Evolutionary conservation across 2,113 vertebrate species (phyloP).

Genomic region (Gasterosteus aculeatus): DNA sequence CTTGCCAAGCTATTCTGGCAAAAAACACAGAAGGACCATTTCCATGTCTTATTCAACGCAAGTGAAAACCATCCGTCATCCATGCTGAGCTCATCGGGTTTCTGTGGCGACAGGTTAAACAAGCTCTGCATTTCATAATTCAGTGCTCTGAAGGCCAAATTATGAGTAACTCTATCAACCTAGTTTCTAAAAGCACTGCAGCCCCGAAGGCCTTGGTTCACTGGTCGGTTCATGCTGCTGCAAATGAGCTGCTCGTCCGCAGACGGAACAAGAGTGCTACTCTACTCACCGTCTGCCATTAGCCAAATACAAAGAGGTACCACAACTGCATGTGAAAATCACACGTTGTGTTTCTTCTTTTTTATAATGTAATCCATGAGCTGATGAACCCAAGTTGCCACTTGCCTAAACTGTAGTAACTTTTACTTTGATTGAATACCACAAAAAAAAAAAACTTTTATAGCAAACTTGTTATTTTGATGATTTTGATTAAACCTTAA

Average conservation of each 20-base stretch:
- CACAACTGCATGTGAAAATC: background rate
- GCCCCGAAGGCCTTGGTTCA: slow-evolving; percentile 49
- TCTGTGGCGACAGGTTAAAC: slow-evolving; percentile 33
- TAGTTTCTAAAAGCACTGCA: slow-evolving; percentile 59
- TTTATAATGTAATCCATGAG: background rate
- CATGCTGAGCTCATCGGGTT: background rate
- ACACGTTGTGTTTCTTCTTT: background rate
- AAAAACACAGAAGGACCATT: slow-evolving; percentile 27
- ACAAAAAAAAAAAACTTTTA: background rate
- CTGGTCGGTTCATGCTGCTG: slow-evolving; percentile 32
- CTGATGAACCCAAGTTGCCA: background rate
- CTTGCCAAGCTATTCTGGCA: slow-evolving; percentile 25
- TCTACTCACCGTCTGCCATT: slow-evolving; percentile 25
- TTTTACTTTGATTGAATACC: background rate
- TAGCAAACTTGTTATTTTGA: background rate
- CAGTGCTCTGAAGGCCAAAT: slow-evolving; percentile 45
- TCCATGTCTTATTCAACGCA: slow-evolving; percentile 22
- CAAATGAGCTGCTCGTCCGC: slow-evolving; percentile 31
- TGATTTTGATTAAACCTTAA: background rate
- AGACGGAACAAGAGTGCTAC: slow-evolving; percentile 9
- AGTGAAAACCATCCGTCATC: slow-evolving; percentile 26
- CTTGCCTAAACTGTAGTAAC: background rate
- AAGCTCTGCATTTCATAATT: slow-evolving; percentile 47
- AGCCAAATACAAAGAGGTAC: slow-evolving; percentile 22
- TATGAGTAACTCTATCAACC: slow-evolving; percentile 60